Percentiles rank a stretch among this genome's conserved stretches.
Evolutionary conservation across 2,113 vertebrate species (phyloP).

Genomic region (Campylorhamphus procurvoides): DNA sequence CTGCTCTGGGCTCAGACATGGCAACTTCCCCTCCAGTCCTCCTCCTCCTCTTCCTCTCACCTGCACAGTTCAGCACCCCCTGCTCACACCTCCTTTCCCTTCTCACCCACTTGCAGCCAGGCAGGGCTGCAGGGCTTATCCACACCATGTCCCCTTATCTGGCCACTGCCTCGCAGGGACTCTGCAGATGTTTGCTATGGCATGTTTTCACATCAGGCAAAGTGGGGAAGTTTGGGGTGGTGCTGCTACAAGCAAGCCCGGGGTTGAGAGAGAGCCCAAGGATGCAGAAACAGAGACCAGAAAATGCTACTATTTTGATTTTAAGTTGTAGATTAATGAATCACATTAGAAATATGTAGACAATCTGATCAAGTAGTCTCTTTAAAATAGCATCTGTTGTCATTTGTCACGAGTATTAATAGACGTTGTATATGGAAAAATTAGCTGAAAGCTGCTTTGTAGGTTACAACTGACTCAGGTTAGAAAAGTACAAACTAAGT

Average conservation of each 20-base stretch:
- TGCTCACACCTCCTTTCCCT: accelerated
- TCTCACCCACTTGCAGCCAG: background rate
- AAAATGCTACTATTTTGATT: background rate
- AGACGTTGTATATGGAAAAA: background rate
- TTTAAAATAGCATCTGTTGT: background rate
- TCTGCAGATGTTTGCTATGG: accelerated
- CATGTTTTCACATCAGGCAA: background rate
- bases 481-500: background rate
- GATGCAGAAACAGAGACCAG: background rate
- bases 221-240: background rate
- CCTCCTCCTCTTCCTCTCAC: background rate
- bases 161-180: background rate
- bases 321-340: background rate
- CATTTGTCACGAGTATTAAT: background rate
- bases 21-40: background rate
- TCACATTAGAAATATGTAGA: background rate
- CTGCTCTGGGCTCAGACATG: background rate
- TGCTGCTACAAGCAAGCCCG: background rate
- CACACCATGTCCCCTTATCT: accelerated
- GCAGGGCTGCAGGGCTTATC: background rate
- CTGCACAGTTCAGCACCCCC: background rate
- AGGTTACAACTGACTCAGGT: background rate
- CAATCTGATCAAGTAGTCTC: background rate
- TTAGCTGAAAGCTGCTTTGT: background rate
- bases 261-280: background rate